These are phyloP conservation scores for Perca schrenkii DNA, from an alignment of 2,113 vertebrate genomes.

Conservation along the genomic window DNA sequence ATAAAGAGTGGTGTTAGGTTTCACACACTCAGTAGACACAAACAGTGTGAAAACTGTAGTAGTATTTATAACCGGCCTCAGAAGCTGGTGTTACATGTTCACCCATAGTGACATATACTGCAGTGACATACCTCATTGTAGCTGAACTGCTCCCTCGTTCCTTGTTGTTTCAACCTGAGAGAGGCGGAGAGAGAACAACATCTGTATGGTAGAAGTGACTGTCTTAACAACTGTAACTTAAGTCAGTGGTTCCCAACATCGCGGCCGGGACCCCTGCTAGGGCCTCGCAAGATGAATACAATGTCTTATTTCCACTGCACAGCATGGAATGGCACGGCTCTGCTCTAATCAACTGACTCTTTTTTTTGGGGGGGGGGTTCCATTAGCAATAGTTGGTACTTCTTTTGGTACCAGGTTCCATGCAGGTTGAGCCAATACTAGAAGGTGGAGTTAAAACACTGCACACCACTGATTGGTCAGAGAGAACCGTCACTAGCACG, in stretches of 20 bases:
- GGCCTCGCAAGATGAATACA: background rate
- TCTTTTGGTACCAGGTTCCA: background rate
- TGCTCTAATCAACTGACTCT: background rate
- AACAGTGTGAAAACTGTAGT: slow-evolving; percentile 60
- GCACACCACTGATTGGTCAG: background rate
- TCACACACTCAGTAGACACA: slow-evolving; percentile 45
- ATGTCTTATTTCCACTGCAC: background rate
- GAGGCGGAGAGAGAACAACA: slow-evolving; percentile 47
- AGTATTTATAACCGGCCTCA: slow-evolving; percentile 63
- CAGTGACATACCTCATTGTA: slow-evolving; percentile 86
- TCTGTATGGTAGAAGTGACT: slow-evolving; percentile 3
- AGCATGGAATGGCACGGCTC: background rate
- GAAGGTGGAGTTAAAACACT: background rate
- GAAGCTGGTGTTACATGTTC: slow-evolving; percentile 53
- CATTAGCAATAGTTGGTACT: background rate
- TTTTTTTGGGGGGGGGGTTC: background rate
- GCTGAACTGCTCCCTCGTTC: slow-evolving; percentile 86
- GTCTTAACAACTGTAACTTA: background rate
- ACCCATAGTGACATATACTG: slow-evolving; percentile 27
- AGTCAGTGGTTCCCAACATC: background rate
- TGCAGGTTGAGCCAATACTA: background rate
- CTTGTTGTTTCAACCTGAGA: slow-evolving; percentile 87
- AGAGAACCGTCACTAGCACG: no score
- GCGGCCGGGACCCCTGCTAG: background rate
- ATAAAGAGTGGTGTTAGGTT: slow-evolving; percentile 60